phyloP scores from a whole-genome alignment of 2,113 vertebrate genomes.

The Erythrocercus mccallii region DNA sequence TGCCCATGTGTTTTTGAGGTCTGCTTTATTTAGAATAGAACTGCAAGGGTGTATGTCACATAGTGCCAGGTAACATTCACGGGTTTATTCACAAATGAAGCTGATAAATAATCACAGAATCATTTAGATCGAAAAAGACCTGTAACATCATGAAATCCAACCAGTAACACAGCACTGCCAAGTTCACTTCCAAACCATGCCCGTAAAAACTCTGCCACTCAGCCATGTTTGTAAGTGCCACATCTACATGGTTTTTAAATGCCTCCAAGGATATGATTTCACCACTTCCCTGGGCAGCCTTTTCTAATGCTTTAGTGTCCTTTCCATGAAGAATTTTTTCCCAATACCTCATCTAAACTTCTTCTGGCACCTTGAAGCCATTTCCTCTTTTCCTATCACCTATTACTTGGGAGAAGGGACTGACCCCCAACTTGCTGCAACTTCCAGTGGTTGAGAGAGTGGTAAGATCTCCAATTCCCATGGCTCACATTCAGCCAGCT shows the following conservation, averaged over 20 bases:
- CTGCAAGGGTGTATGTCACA: not conserved
- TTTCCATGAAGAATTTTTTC: not conserved
- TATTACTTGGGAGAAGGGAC: not conserved
- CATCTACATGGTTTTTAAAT: not conserved
- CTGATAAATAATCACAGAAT: not conserved
- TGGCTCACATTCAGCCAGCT: fast-evolving
- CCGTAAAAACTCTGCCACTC: not conserved
- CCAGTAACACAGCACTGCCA: not conserved
- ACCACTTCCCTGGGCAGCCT: not conserved
- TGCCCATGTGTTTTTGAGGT: not conserved
- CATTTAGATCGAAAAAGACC: not conserved
- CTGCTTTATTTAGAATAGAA: not conserved
- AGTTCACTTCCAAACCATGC: not conserved
- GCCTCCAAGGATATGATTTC: not conserved
- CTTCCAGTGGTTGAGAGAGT: not conserved
- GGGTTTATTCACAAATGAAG: not conserved
- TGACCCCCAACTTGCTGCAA: not conserved
- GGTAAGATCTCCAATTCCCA: not conserved
- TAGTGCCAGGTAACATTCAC: not conserved
- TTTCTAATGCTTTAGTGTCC: not conserved
- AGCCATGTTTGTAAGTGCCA: not conserved
- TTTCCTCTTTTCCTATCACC: not conserved
- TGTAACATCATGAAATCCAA: not conserved
- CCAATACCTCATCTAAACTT: not conserved
- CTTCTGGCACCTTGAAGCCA: not conserved